Evolutionary conservation across 1,140 invertebrate genomes (phyloP).

Genomic region (Calycopis cecrops): DNA sequence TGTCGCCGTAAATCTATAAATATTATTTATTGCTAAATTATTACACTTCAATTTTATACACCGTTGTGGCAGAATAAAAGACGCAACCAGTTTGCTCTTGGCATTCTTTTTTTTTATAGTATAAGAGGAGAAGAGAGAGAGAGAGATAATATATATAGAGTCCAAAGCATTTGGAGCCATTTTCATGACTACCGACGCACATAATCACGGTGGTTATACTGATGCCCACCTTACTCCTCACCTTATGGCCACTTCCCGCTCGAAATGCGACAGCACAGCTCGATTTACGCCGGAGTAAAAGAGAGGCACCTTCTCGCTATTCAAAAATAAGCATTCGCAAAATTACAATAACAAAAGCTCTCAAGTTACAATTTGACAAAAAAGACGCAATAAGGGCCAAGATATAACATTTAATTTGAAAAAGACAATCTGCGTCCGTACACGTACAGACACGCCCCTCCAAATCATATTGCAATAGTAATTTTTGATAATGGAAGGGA

Average conservation of each 20-base stretch:
- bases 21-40: conserved; percentile 21
- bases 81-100: conserved; percentile 4
- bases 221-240: too few species aligned
- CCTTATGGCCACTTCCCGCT: too few species aligned
- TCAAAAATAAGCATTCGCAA: too few species aligned
- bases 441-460: conserved; percentile 40
- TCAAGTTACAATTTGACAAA: conserved; percentile 55
- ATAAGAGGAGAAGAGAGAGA: too few species aligned
- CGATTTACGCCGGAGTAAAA: too few species aligned
- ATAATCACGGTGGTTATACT: too few species aligned
- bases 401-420: conserved; percentile 58
- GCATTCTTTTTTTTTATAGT: conserved; percentile 3
- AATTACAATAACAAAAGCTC: conserved; percentile 56
- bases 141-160: too few species aligned
- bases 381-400: conserved; percentile 46
- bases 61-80: conserved; percentile 9
- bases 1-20: conserved; percentile 21
- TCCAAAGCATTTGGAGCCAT: too few species aligned
- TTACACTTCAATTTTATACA: conserved; percentile 17
- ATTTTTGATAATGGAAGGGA: conserved; percentile 67
- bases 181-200: too few species aligned
- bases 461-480: conserved; percentile 64
- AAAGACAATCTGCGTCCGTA: conserved; percentile 56
- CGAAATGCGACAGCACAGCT: too few species aligned
- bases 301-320: conserved; percentile 20